A percentile compares a stretch with the other conserved stretches of the same genome.
Conservation (phyloP, 2,797 vertebrate genomes). For the Taenioides sp. region DNA sequence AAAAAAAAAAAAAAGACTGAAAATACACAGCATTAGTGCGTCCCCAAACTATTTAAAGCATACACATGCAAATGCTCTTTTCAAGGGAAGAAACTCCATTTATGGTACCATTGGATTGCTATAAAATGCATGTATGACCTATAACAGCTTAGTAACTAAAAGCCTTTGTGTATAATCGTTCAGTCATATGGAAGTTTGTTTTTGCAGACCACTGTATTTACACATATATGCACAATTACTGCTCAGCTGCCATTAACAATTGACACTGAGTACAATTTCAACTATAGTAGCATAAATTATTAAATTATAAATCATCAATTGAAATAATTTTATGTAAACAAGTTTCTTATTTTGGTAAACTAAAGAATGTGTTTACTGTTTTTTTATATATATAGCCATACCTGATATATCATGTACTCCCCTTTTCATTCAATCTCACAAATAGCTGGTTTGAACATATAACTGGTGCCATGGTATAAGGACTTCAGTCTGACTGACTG, state of each 20-base stretch:
- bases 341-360: conserved; percentile 55
- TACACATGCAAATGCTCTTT: conserved; percentile 65
- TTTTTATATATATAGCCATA: conserved; percentile 13
- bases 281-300: conserved; percentile 75
- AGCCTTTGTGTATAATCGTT: conserved; percentile 77
- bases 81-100: conserved; percentile 68
- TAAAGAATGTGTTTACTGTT: conserved; percentile 37
- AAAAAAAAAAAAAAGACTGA: conserved; percentile 65
- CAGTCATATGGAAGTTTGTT: conserved; percentile 73
- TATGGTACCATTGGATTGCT: conserved; percentile 67
- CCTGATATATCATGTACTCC: neutral
- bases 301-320: conserved; percentile 73
- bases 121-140: conserved; percentile 59
- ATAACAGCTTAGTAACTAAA: conserved; percentile 71
- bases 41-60: conserved; percentile 66
- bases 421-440: conserved; percentile 37
- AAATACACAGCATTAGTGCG: conserved; percentile 79
- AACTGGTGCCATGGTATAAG: conserved; percentile 59
- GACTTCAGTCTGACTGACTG: conserved; percentile 48
- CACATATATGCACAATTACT: conserved; percentile 78
- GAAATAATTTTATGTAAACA: conserved; percentile 70
- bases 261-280: conserved; percentile 73
- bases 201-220: conserved; percentile 75
- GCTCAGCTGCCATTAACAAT: conserved; percentile 81
- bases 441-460: conserved; percentile 54